Base-by-base conservation (phyloP, 64 coral and sea anemone species). In the Catalaphyllia jardinei region DNA sequence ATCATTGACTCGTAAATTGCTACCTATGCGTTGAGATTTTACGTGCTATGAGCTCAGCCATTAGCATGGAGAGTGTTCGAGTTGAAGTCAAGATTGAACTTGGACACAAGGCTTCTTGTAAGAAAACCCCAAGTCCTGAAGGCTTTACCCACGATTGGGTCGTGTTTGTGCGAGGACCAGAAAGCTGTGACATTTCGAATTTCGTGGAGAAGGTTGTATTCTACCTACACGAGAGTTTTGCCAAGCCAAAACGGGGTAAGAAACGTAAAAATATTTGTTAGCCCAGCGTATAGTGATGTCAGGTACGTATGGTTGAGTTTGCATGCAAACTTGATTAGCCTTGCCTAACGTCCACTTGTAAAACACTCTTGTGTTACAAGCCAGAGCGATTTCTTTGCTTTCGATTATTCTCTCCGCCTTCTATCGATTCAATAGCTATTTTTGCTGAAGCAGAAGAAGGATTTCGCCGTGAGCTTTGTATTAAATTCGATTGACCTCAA, bases 141-240 rank as follows among this genome's bases (percentile, higher is more conserved):
- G 97, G 97, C 46, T 99, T 93, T 85, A 99, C 97, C 29, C 97
- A 99, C 39, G 97, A 93, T 10, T 99, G 97, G 97, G 75, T 72
- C 0, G 92, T 99, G 50, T 99, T 99, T 93, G 97, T 99, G 51
- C 88, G 97, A 57, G 97, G 97, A 17, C 88, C 91, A 51, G 94
- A 95, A 17, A 90, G 92, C 55, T 88, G 76, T 35, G 97, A 99
- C 88, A 95, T 99, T 88, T 99, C 97, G 29, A 94, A 99, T 50
- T 99, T 99, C 75, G 97, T 99, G 78, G 97, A 99, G 31, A 99
- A 99, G 52, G 97, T 99, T 17, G 91, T 99, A 1, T 99, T 99
- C 73, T n/a, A 95, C 71, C 88, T 99, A 73, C 97, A 99, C 84
- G 97, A 95, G 15, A 99, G 97, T 81, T 99, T 99, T 73, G 52